Evolutionary conservation across 2,797 vertebrate genomes (phyloP).

Genomic region (Avahi laniger): DNA sequence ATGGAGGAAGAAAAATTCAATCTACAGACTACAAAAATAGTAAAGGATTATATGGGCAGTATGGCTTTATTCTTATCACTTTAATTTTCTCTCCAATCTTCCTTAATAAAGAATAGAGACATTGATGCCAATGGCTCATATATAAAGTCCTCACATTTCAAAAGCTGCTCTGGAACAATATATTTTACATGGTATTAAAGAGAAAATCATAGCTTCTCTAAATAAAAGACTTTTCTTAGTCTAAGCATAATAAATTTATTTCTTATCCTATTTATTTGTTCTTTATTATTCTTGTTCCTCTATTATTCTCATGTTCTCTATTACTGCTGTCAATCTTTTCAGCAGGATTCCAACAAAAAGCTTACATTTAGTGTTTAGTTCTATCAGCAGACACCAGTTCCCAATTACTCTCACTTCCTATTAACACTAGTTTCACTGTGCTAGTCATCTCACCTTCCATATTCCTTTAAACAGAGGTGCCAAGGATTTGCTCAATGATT

Average conservation of each 20-base stretch:
- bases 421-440: background rate
- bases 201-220: slow-evolving; percentile 8
- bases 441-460: background rate
- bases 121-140: background rate
- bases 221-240: slow-evolving; percentile 35
- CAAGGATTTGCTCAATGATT: background rate
- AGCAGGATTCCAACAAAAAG: background rate
- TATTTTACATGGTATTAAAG: background rate
- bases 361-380: background rate
- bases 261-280: background rate
- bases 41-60: background rate
- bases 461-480: background rate
- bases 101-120: slow-evolving; percentile 23
- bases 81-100: slow-evolving; percentile 21
- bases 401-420: background rate
- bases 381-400: background rate
- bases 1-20: background rate
- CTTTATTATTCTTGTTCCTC: too few relatives aligned
- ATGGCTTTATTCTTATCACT: slow-evolving; percentile 10
- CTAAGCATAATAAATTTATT: slow-evolving; percentile 16
- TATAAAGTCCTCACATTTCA: background rate
- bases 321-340: background rate
- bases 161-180: slow-evolving; percentile 20
- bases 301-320: background rate
- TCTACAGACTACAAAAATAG: background rate